A percentile compares a stretch with the other conserved stretches of the same genome.
phyloP scores from a whole-genome alignment of 2,113 vertebrate species.

The Anser cygnoides region DNA sequence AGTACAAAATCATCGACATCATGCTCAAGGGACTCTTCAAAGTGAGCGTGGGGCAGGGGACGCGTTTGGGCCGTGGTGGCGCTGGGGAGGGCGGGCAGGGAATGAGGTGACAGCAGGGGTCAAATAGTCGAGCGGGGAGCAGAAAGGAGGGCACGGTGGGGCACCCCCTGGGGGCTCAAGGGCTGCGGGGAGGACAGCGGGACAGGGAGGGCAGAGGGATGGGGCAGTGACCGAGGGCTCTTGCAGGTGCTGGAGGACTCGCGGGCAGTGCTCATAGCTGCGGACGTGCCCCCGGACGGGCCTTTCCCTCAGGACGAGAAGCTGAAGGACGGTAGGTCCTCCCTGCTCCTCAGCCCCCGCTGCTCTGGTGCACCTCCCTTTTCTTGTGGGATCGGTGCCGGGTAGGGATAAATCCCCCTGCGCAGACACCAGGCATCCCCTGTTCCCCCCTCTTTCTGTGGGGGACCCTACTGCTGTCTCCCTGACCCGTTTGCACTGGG shows the following conservation, averaged over 20 bases:
- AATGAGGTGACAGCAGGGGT: neutral
- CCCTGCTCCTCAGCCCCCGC: neutral
- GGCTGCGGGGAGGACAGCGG: neutral
- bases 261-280: constrained; percentile 84
- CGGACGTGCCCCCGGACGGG: constrained; percentile 89
- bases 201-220: neutral
- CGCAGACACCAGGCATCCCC: neutral
- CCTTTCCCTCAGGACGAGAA: constrained; percentile 95
- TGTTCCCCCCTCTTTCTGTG: neutral
- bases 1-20: constrained; percentile 98
- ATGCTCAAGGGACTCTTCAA: constrained; percentile 99
- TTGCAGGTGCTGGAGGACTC: constrained; percentile 96
- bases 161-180: too few relatives aligned
- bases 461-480: neutral
- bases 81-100: neutral
- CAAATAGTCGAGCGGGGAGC: neutral
- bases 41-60: constrained; percentile 69
- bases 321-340: constrained; percentile 91
- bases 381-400: neutral
- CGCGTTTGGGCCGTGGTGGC: neutral
- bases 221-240: neutral
- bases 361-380: neutral
- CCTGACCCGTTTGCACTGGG: neutral
- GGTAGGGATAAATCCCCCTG: neutral
- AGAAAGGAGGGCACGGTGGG: neutral